These are phyloP conservation scores for Molorchus minor DNA, from an alignment of 2,888 invertebrate species.

Conservation along the genomic window DNA sequence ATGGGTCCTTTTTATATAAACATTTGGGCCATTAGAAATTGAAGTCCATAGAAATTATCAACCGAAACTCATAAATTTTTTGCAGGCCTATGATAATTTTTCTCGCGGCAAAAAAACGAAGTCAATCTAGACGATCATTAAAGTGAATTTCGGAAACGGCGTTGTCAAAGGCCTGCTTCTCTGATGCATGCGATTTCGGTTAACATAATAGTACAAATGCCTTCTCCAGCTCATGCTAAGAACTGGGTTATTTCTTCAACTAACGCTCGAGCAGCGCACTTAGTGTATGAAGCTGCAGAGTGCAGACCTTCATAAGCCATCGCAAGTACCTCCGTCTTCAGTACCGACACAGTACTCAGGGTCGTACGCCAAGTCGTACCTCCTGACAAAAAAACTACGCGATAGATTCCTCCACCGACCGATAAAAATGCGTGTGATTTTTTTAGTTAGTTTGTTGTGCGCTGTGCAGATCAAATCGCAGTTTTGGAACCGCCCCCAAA, in stretches of 20 bases:
- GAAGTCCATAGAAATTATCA: no score
- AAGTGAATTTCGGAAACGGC: no score
- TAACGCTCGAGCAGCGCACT: slow-evolving; percentile 54
- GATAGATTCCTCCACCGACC: slow-evolving; percentile 29
- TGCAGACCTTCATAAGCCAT: slow-evolving; percentile 59
- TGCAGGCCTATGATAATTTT: no score
- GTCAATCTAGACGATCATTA: no score
- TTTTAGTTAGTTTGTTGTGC: slow-evolving; percentile 50
- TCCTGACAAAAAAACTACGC: slow-evolving; percentile 45
- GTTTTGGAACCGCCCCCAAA: slow-evolving; percentile 57
- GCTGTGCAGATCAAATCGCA: slow-evolving; percentile 53
- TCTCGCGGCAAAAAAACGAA: no score
- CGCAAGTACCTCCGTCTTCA: slow-evolving; percentile 51
- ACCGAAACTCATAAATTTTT: no score
- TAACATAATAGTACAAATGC: no score
- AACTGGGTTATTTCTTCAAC: slow-evolving; percentile 61
- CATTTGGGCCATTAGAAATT: no score
- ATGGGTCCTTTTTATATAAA: no score
- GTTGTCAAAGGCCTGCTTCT: no score
- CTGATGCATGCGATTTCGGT: no score
- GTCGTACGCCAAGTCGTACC: slow-evolving; percentile 30
- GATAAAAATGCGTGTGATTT: slow-evolving; percentile 48
- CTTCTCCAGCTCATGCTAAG: slow-evolving; percentile 59
- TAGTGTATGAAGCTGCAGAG: slow-evolving; percentile 57
- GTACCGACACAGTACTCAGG: slow-evolving; percentile 30